Conservation (phyloP, 35 echinoderm and acorn worm species). For the Apostichopus japonicus region DNA sequence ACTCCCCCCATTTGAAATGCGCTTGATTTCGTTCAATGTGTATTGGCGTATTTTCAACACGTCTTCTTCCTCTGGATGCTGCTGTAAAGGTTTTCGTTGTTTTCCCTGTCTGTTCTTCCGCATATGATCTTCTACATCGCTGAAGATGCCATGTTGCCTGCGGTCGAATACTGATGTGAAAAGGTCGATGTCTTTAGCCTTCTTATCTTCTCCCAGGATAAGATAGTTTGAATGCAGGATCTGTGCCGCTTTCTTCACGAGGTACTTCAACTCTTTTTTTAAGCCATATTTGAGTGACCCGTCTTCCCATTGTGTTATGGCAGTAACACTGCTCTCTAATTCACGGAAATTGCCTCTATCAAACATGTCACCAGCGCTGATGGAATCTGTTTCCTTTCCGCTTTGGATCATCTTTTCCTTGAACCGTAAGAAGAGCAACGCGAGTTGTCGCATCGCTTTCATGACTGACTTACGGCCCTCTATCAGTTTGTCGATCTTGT, state of each 20-base stretch:
- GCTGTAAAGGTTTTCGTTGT: conserved; percentile 18
- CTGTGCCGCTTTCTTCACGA: background rate
- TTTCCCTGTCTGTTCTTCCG: conserved; percentile 43
- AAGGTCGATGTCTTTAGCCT: conserved; percentile 39
- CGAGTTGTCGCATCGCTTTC: background rate
- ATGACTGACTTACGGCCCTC: background rate
- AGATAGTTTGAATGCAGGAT: conserved; percentile 5
- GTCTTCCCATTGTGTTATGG: background rate
- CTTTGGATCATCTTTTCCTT: background rate
- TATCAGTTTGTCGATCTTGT: background rate
- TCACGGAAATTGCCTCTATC: background rate
- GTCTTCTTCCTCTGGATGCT: conserved; percentile 26
- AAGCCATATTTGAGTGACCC: background rate
- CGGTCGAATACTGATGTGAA: conserved; percentile 42
- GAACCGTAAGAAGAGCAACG: background rate
- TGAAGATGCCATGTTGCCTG: conserved; percentile 24
- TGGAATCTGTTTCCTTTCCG: background rate
- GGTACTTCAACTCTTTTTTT: background rate
- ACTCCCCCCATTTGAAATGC: background rate
- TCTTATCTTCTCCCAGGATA: background rate
- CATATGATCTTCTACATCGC: conserved; percentile 34
- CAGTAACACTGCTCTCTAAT: background rate
- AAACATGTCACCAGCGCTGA: background rate
- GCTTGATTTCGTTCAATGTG: conserved; percentile 9
- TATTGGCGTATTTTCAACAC: background rate